phyloP scores from a whole-genome alignment of 2,797 vertebrate genomes.

The Myripristis murdjan region DNA sequence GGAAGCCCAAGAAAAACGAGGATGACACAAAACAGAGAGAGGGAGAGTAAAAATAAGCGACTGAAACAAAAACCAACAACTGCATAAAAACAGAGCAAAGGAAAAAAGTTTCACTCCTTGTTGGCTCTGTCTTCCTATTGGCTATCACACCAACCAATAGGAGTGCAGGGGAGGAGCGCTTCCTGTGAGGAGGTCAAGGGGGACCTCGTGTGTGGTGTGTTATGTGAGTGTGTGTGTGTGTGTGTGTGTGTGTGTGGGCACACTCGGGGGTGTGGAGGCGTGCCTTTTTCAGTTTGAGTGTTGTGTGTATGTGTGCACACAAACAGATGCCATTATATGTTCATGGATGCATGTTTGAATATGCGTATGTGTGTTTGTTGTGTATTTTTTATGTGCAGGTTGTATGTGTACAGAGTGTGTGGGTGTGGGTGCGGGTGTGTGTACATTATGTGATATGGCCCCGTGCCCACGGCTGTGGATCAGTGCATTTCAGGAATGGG shows the following conservation, averaged over 20 bases:
- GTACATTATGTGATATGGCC: slow-evolving; percentile 43
- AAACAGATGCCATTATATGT: background rate
- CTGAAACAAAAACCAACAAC: slow-evolving; percentile 18
- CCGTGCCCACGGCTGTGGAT: slow-evolving; percentile 29
- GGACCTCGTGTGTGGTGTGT: slow-evolving; percentile 53
- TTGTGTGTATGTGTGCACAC: background rate
- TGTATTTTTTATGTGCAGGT: background rate
- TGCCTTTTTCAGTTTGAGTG: no score
- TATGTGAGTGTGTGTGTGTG: slow-evolving; percentile 8
- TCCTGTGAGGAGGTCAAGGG: slow-evolving; percentile 61
- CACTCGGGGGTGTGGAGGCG: no score
- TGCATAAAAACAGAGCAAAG: background rate
- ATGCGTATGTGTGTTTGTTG: slow-evolving; percentile 8
- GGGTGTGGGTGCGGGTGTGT: slow-evolving; percentile 26
- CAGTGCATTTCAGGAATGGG: slow-evolving; percentile 46
- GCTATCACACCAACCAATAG: slow-evolving; percentile 61
- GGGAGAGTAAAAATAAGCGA: slow-evolving; percentile 50
- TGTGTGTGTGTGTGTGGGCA: no score
- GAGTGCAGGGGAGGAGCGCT: slow-evolving; percentile 74
- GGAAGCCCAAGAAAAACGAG: background rate
- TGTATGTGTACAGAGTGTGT: background rate
- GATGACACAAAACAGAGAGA: slow-evolving; percentile 15
- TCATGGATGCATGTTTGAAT: background rate
- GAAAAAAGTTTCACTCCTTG: slow-evolving; percentile 65
- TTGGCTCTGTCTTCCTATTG: slow-evolving; percentile 56